Conservation (phyloP, 2,888 invertebrate genomes). For the Mantis religiosa region DNA sequence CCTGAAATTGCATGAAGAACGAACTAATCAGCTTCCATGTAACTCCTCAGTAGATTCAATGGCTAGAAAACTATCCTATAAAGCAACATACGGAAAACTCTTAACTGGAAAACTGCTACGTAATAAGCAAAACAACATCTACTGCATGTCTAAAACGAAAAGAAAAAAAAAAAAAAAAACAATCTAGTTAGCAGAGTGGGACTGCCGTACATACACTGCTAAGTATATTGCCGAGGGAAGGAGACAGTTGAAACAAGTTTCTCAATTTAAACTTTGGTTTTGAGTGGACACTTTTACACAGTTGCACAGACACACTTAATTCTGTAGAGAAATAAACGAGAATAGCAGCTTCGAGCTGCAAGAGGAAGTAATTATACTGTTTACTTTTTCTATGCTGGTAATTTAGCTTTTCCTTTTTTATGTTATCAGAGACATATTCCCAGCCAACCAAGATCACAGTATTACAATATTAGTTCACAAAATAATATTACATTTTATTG, state of each 20-base stretch:
- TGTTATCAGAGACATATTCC: no score
- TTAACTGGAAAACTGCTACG: neutral
- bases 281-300: neutral
- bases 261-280: neutral
- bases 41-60: neutral
- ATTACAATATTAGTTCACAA: no score
- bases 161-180: neutral
- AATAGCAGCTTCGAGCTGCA: no score
- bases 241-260: neutral
- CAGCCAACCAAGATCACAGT: no score
- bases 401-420: no score
- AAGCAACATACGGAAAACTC: neutral
- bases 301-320: neutral
- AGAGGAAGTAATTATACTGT: no score
- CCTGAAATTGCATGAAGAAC: neutral
- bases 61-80: neutral
- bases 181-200: neutral
- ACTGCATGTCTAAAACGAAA: neutral
- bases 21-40: neutral
- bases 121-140: neutral
- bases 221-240: neutral
- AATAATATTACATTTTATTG: no score
- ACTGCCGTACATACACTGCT: no score
- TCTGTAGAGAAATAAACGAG: no score
- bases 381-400: no score